phyloP scores from a whole-genome alignment of 2,797 vertebrate genomes.

The Anguilla obscura region DNA sequence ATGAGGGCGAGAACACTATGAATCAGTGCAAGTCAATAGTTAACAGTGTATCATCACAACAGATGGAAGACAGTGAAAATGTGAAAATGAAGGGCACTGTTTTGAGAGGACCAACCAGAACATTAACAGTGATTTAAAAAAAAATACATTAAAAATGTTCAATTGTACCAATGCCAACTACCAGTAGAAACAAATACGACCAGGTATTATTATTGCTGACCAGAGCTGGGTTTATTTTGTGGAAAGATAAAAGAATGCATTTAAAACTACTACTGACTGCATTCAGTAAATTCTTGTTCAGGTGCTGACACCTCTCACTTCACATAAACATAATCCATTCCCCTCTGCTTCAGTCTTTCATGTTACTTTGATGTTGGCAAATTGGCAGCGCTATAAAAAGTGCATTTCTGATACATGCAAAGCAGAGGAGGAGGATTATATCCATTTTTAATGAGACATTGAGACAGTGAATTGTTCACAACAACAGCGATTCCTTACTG shows the following conservation, averaged over 20 bases:
- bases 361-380: neutral
- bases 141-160: neutral
- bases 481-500: conserved; percentile 25
- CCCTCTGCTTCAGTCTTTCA: neutral
- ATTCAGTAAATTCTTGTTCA: neutral
- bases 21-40: neutral
- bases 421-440: conserved; percentile 17
- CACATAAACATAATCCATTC: conserved; percentile 18
- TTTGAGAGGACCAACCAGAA: neutral
- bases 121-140: neutral
- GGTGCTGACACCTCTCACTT: neutral
- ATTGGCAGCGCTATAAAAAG: neutral
- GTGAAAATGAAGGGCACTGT: neutral
- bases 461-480: neutral
- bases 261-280: neutral
- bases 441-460: conserved; percentile 17
- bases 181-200: neutral
- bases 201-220: neutral
- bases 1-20: neutral
- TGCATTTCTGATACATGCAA: neutral
- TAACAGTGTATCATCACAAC: neutral
- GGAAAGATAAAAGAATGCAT: neutral
- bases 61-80: neutral
- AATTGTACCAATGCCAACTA: neutral
- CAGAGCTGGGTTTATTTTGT: neutral